Evolutionary conservation across 2,888 invertebrate genomes (phyloP), one percentile per base, ranked within the genome.

Genomic region (Adelognathus sp.): DNA sequence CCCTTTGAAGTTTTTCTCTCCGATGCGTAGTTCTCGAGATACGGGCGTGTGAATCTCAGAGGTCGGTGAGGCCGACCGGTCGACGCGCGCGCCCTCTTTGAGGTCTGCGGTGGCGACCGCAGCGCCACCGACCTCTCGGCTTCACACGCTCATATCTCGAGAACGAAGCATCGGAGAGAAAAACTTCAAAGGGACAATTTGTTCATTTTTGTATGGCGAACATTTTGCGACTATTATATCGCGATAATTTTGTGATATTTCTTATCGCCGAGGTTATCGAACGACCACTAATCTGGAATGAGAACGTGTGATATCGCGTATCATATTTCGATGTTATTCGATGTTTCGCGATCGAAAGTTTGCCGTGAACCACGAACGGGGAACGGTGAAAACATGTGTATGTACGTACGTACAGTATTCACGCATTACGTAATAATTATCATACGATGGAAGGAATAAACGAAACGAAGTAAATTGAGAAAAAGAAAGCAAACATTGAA

Each of bases 401-500:
- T 80, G 81, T 78, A 79, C 80, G 81, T 69, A 76, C 79, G 81
- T 80, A 82, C 81, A 80, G 80, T 78, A 82, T 84, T 82, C 81
- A 79, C 79, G 76, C 72, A 76, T 77, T 76, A 76, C 80, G 75
- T 74, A 76, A 72, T 64, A 58, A 64, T 76, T 31, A 67, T n/a
- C 46, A 61, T 63, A 54, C 52, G 31, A 54, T 33, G 66, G 61
- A 39, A 18, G 18, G n/a, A 56, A 44, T 41, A 52, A 39, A 44
- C 61, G 58, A 39, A 67, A 63, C 54, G 27, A 76, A 41, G 1
- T 63, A 58, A 67, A 16, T n/a, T n/a, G 50, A 72, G 21, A 31
- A 67, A 70, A 72, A 74, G 41, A 24, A 24, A 41, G 39, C 67
- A 11, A 54, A 74, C 5, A 58, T 33, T 58, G 18, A 58, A 44